phyloP scores from a whole-genome alignment of 2,113 vertebrate genomes.

The Callithrix jacchus region DNA sequence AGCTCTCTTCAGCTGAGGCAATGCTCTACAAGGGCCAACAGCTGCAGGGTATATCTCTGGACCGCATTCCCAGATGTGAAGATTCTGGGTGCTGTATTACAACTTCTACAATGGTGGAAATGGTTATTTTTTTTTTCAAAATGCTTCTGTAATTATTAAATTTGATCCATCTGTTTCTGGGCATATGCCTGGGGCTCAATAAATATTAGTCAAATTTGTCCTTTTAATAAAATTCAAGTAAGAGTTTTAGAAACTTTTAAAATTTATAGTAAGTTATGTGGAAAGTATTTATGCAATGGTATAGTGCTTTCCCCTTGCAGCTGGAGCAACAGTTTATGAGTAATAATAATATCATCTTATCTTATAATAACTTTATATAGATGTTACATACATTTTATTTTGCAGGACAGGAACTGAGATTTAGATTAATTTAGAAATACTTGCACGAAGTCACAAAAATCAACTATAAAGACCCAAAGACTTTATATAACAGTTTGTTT shows the following conservation, averaged over 20 bases:
- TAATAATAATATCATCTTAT: not conserved
- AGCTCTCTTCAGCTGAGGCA: not conserved
- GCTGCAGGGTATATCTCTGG: not conserved
- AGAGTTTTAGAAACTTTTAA: not conserved
- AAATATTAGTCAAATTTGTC: not conserved
- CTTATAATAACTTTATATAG: not conserved
- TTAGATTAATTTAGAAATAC: not conserved
- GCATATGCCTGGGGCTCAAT: not conserved
- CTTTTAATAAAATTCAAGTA: not conserved
- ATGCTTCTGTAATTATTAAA: not conserved
- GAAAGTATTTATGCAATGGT: not conserved
- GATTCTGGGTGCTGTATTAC: not conserved
- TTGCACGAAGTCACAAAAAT: not conserved
- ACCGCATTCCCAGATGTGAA: not conserved
- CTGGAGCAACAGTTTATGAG: not conserved
- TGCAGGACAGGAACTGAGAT: not conserved
- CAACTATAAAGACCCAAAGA: not conserved
- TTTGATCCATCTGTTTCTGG: not conserved
- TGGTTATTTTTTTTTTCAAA: constrained; percentile 28
- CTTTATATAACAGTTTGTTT: not conserved
- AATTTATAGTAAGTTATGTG: not conserved
- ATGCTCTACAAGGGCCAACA: not conserved
- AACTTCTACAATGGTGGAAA: not conserved
- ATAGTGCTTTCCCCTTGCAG: not conserved
- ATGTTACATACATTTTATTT: not conserved